Conservation (phyloP, 2,797 vertebrate genomes). For the Gambusia yucatana region DNA sequence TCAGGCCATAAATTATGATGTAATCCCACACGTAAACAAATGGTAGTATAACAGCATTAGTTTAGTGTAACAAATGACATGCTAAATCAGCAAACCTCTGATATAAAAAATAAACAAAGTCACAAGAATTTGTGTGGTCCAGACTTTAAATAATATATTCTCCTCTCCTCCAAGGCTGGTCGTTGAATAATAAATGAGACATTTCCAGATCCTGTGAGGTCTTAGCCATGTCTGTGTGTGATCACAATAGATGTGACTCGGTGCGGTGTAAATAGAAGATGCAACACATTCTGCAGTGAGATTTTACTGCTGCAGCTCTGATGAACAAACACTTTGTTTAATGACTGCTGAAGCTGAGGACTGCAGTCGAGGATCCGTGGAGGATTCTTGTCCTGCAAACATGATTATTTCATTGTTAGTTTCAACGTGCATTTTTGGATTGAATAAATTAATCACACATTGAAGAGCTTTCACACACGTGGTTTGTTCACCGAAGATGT, state of each 20-base stretch:
- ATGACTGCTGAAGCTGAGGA: conserved; percentile 9
- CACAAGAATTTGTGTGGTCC: background rate
- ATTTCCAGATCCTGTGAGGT: conserved; percentile 69
- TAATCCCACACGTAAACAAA: conserved; percentile 29
- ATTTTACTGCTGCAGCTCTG: conserved; percentile 21
- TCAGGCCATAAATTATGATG: conserved; percentile 28
- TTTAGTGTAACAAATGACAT: background rate
- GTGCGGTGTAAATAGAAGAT: conserved; percentile 42
- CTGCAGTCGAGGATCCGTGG: background rate
- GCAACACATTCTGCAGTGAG: conserved; percentile 32
- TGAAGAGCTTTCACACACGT: background rate
- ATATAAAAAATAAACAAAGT: conserved; percentile 1
- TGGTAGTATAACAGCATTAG: background rate
- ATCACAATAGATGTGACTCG: conserved; percentile 28
- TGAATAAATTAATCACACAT: background rate
- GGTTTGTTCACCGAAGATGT: background rate
- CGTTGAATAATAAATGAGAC: conserved; percentile 38
- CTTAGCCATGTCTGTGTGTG: conserved; percentile 20
- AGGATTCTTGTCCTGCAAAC: background rate
- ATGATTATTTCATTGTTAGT: background rate
- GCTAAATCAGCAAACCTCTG: conserved; percentile 4
- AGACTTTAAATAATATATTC: conserved; percentile 17
- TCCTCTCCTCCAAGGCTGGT: conserved; percentile 34
- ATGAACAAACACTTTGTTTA: conserved; percentile 18
- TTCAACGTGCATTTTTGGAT: background rate